Conservation (phyloP, 2,888 invertebrate species). For the Ligdia adustata region DNA sequence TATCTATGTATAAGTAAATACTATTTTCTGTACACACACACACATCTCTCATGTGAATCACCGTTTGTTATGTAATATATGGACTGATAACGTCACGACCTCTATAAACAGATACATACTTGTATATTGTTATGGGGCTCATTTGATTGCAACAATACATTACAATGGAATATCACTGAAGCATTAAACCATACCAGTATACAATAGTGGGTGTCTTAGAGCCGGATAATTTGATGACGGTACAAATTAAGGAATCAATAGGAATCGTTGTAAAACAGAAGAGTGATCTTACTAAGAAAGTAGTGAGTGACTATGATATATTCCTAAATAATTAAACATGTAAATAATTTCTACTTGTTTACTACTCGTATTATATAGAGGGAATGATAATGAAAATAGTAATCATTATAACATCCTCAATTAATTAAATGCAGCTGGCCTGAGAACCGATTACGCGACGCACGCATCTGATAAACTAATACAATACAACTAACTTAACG, state of each 20-base stretch:
- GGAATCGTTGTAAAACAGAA: neutral
- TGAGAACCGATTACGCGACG: constrained; percentile 2
- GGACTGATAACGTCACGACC: constrained; percentile 30
- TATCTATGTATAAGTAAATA: too few species aligned
- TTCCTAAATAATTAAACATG: too few species aligned
- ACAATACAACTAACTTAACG: constrained; percentile 13
- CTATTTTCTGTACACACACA: constrained; percentile 2
- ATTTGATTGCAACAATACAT: constrained; percentile 15
- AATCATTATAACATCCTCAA: neutral
- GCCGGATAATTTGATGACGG: neutral
- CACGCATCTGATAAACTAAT: constrained; percentile 9
- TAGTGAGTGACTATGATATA: too few species aligned
- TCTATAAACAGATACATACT: constrained; percentile 21
- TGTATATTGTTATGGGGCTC: constrained; percentile 15
- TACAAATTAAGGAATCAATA: neutral
- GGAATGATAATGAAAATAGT: neutral
- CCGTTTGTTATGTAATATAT: constrained; percentile 32
- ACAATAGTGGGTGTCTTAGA: neutral
- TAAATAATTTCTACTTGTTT: too few species aligned
- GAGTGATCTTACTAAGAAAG: too few species aligned
- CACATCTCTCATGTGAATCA: constrained; percentile 25
- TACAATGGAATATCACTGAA: constrained; percentile 23
- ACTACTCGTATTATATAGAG: neutral
- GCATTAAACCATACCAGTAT: constrained; percentile 4
- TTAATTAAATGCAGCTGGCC: constrained; percentile 5